Evolutionary conservation across 2,888 invertebrate genomes (phyloP).

Genomic region (Myathropa florea): DNA sequence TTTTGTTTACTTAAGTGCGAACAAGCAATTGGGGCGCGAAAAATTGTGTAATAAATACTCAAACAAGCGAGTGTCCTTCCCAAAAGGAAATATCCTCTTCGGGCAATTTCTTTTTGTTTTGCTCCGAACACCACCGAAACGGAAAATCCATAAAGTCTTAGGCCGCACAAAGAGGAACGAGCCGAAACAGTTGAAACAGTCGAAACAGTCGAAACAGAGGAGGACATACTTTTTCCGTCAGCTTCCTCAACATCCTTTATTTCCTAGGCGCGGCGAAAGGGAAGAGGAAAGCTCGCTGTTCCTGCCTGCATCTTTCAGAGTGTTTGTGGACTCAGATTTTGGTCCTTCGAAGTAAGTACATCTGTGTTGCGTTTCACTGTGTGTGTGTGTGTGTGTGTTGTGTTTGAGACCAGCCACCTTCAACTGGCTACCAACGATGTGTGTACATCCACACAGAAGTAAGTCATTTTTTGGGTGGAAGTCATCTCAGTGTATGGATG

Average conservation of each 20-base stretch:
- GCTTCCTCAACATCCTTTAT: conserved; percentile 31
- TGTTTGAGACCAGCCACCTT: background rate
- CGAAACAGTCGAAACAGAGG: too few species aligned
- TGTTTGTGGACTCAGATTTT: conserved; percentile 46
- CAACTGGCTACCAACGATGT: background rate
- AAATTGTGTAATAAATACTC: conserved; percentile 22
- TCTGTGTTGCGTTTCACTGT: background rate
- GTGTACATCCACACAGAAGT: conserved; percentile 21
- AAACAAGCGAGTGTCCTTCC: conserved; percentile 23
- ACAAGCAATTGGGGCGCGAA: conserved; percentile 49
- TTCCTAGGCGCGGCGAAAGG: background rate
- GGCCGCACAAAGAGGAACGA: background rate
- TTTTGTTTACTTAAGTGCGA: conserved; percentile 61
- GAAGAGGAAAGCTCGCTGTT: conserved; percentile 46
- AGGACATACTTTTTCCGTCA: conserved; percentile 17
- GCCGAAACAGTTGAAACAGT: too few species aligned
- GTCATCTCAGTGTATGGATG: conserved; percentile 35
- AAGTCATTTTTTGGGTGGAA: conserved; percentile 56
- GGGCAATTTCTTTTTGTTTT: background rate
- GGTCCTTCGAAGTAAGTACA: conserved; percentile 42
- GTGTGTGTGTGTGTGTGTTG: background rate
- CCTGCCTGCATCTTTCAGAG: conserved; percentile 20
- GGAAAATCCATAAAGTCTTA: conserved; percentile 4
- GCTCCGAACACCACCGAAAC: background rate
- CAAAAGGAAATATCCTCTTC: conserved; percentile 1